These are phyloP conservation scores for Verasper variegatus DNA, from an alignment of 2,113 vertebrate species.

Conservation along the genomic window DNA sequence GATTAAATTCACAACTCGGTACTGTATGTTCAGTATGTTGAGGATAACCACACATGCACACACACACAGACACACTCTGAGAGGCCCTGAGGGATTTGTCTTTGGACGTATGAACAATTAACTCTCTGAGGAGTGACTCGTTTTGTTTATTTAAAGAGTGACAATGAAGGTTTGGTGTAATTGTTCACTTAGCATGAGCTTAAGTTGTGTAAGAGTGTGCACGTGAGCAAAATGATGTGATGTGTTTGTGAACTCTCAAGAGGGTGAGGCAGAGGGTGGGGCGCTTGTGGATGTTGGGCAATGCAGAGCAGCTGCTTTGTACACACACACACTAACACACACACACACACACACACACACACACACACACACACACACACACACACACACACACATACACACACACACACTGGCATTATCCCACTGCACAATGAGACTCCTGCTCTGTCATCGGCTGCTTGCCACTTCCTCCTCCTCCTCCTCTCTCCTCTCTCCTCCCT, in stretches of 20 bases:
- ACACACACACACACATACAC: background rate
- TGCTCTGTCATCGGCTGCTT: conserved; percentile 68
- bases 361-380: conserved; percentile 9
- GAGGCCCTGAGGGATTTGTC: background rate
- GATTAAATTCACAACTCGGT: conserved; percentile 15
- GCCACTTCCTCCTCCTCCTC: conserved; percentile 58
- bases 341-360: background rate
- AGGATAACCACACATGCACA: conserved; percentile 6
- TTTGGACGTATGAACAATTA: too few relatives aligned
- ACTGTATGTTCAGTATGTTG: conserved; percentile 27
- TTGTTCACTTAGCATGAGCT: background rate
- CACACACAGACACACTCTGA: too few relatives aligned
- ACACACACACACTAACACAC: conserved; percentile 12
- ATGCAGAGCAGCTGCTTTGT: conserved; percentile 48
- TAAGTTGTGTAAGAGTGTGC: conserved; percentile 12
- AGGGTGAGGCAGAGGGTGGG: conserved; percentile 53
- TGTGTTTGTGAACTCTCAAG: conserved; percentile 3
- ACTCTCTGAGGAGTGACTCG: too few relatives aligned
- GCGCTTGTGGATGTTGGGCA: conserved; percentile 41
- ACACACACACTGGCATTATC: conserved; percentile 14
- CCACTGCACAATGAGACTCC: conserved; percentile 31
- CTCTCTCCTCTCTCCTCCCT: conserved; percentile 37
- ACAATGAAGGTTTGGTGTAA: background rate
- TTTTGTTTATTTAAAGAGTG: background rate
- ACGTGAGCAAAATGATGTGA: conserved; percentile 6